Percentiles rank a stretch among this genome's conserved stretches.
These are phyloP conservation scores for Eleginops maclovinus DNA, from an alignment of 2,113 vertebrate species.

Conservation along the genomic window DNA sequence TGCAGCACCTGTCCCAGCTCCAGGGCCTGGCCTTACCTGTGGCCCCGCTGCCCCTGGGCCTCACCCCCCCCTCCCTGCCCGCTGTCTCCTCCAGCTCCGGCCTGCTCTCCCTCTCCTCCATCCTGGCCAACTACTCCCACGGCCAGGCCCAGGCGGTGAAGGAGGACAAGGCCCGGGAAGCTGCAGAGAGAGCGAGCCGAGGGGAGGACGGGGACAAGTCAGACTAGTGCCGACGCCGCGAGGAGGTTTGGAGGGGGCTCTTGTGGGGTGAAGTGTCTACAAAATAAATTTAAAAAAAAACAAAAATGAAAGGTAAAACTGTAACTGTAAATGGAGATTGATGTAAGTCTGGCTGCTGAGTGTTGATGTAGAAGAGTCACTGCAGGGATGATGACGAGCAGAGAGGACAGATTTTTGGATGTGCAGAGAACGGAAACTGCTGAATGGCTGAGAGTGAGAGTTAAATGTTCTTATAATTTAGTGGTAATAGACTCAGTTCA, in stretches of 20 bases:
- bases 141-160: slow-evolving; percentile 92
- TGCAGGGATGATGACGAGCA: slow-evolving; percentile 62
- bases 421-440: slow-evolving; percentile 54
- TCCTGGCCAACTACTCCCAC: slow-evolving; percentile 88
- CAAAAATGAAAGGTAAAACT: slow-evolving; percentile 41
- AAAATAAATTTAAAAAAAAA: neutral
- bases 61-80: slow-evolving; percentile 90
- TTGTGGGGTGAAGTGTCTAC: neutral
- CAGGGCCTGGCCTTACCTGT: slow-evolving; percentile 96
- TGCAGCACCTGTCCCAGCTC: slow-evolving; percentile 97
- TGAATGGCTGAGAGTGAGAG: slow-evolving; percentile 48
- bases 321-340: slow-evolving; percentile 58
- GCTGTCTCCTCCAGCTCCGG: slow-evolving; percentile 92
- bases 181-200: slow-evolving; percentile 86
- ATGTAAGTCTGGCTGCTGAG: slow-evolving; percentile 60
- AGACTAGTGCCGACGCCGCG: slow-evolving; percentile 82
- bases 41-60: slow-evolving; percentile 92
- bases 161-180: slow-evolving; percentile 95
- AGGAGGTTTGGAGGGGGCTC: slow-evolving; percentile 35
- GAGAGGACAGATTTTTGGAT: slow-evolving; percentile 50
- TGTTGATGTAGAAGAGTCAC: slow-evolving; percentile 52
- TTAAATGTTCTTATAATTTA: slow-evolving; percentile 68
- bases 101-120: slow-evolving; percentile 93
- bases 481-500: slow-evolving; percentile 68
- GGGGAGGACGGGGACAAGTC: slow-evolving; percentile 96